Evolutionary conservation across 2,888 invertebrate species (phyloP), one percentile per base, ranked within the genome.

Genomic region (Zaprionus lineosus): DNA sequence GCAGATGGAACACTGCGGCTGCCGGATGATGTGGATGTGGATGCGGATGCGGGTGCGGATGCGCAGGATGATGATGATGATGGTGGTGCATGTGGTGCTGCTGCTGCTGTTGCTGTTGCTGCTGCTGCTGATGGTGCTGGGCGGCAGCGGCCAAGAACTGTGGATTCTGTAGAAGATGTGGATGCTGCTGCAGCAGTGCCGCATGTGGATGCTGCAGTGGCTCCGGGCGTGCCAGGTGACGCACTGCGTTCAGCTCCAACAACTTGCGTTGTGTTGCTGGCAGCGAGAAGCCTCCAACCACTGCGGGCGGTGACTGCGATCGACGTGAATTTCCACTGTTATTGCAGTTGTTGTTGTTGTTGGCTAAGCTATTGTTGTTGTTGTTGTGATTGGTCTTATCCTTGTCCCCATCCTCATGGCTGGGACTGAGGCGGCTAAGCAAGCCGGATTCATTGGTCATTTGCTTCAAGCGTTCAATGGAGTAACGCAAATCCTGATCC

Each of bases 381-480:
- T 71, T 82, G 28, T 76, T 83, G 39, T 72, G 82, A 31, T 69
- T 73, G 19, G 57, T 66, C 36, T 76, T 87, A 12, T 78, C 72
- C 46, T 73, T 62, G 29, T 87, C 79, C 0, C 14, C 8, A 1
- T 68, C 76, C 1, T 77, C 79, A 1, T 71, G 82, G 0, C 74
- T 76, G 15, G 90, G 89, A 82, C 90, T 89, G 1, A 89, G 67
- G n/a, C 89, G 86, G 71, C 85, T 89, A 1, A 88, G 62, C 46
- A 88, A 73, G 18, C 81, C 84, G 4, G 82, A 66, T 52, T 90
- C 90, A 12, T 89, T 71, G 19, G 88, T 84, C 68, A 90, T 81
- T 62, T 90, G 88, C 69, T 90, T 90, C 2, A 90, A 72, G 1
- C 90, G 83, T 55, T 90, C 90, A 21, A 90, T 87, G 9, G 90